Evolutionary conservation across 2,113 vertebrate genomes (phyloP), one percentile per base, ranked within the genome.

Genomic region (Chaetops frenatus): DNA sequence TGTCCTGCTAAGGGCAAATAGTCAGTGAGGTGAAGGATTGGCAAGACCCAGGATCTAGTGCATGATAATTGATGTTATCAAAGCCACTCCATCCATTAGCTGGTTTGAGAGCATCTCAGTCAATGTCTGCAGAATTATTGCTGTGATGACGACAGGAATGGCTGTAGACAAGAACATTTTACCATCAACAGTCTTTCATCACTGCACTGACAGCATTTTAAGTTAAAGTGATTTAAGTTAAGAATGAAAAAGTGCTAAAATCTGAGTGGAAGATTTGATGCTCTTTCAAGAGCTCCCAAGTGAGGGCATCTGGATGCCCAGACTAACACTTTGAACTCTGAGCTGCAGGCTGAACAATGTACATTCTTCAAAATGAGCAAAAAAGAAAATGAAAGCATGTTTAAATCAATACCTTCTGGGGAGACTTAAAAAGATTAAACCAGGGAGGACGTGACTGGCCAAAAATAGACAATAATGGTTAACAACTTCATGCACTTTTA

Each of bases 341-440:
- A 91, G 87, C 81, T 74, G 83, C 56, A 66, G 50, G 86, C 80
- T 94, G 77, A 85, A 73, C 53, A 58, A 80, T 35, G 58, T 16
- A 70, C 35, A 51, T 65, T 92, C 81, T 88, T 60, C 77, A 91
- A 93, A 92, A 93, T 44, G 53, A 93, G 83, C 35, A 70, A 88
- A 94, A 70, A 91, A 83, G 61, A 89, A 86, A 92, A 86, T 58
- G 81, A 94, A 94, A 82, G 58, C 65, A 36, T 80, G 64, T 83
- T 93, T 86, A 88, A 93, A 94, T 95, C 92, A 92, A 53, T 96
- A 92, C 88, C 62, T 93, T 82, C 85, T 95, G 35, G 24, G 36
- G 33, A 94, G 66, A 93, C 71, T 93, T 90, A 82, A 92, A 94
- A 91, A 88, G 67, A 88, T 81, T 86, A 83, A 92, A 94, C 20